These are phyloP conservation scores for Caenorhabditis tropicalis DNA, from an alignment of 1,140 invertebrate genomes.

Conservation along the genomic window DNA sequence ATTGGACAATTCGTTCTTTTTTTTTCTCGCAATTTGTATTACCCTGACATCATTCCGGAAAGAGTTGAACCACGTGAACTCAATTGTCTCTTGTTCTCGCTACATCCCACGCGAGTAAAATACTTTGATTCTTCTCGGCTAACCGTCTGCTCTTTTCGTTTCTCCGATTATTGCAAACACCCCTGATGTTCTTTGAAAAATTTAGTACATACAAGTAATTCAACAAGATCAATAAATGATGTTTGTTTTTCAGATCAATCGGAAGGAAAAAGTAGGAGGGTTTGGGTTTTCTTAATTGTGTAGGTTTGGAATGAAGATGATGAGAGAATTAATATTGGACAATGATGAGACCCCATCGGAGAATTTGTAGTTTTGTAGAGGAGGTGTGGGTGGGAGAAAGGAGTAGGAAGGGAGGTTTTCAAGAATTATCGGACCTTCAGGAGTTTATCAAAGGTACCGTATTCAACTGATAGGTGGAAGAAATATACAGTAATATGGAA, in stretches of 20 bases:
- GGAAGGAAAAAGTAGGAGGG: background rate
- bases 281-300: background rate
- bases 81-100: background rate
- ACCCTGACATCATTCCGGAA: constrained; percentile 8
- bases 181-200: constrained; percentile 8
- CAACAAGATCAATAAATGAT: constrained; percentile 5
- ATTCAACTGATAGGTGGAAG: too few species aligned
- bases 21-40: background rate
- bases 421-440: too few species aligned
- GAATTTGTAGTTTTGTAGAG: too few species aligned
- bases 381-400: too few species aligned
- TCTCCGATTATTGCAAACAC: background rate
- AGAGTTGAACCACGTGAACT: constrained; percentile 4
- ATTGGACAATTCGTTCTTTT: background rate
- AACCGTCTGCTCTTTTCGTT: background rate
- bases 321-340: background rate
- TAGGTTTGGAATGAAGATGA: constrained; percentile 16
- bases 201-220: background rate
- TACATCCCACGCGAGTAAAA: background rate
- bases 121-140: constrained; percentile 14
- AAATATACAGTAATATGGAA: too few species aligned
- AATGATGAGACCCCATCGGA: background rate
- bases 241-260: constrained; percentile 14
- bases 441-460: too few species aligned
- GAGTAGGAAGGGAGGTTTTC: too few species aligned